Percentiles rank a stretch among this genome's conserved stretches.
phyloP scores from a whole-genome alignment of 2,113 vertebrate species.

The Axis porcinus region DNA sequence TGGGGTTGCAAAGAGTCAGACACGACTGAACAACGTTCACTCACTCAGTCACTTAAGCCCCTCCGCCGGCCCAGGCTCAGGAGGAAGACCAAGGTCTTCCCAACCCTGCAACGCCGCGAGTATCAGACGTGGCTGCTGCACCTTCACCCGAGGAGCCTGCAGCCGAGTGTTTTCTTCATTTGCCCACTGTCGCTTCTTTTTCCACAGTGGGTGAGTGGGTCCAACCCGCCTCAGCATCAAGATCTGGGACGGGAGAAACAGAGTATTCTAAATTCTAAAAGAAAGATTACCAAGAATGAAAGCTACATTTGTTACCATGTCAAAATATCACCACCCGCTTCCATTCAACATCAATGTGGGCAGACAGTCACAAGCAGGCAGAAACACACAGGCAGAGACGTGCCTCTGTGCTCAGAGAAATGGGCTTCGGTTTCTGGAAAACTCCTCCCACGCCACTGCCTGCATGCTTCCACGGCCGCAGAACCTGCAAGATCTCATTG shows the following conservation, averaged over 20 bases:
- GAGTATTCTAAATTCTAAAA: neutral
- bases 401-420: neutral
- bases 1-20: neutral
- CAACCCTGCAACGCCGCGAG: neutral
- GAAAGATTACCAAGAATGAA: neutral
- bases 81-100: neutral
- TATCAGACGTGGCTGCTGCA: no score
- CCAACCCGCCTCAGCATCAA: neutral
- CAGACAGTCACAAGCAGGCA: neutral
- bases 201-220: neutral
- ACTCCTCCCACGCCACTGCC: rapidly evolving
- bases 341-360: neutral
- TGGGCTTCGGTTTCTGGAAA: neutral
- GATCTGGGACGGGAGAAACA: neutral
- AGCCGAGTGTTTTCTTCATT: neutral
- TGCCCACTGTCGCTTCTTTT: neutral
- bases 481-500: no score
- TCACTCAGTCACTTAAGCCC: neutral
- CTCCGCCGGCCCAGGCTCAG: neutral
- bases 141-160: neutral
- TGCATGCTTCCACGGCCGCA: rapidly evolving
- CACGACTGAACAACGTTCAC: neutral
- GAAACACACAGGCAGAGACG: neutral
- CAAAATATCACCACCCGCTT: neutral
- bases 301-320: neutral